Conservation (phyloP, 2,888 invertebrate genomes). For the Ceraclea dissimilis region DNA sequence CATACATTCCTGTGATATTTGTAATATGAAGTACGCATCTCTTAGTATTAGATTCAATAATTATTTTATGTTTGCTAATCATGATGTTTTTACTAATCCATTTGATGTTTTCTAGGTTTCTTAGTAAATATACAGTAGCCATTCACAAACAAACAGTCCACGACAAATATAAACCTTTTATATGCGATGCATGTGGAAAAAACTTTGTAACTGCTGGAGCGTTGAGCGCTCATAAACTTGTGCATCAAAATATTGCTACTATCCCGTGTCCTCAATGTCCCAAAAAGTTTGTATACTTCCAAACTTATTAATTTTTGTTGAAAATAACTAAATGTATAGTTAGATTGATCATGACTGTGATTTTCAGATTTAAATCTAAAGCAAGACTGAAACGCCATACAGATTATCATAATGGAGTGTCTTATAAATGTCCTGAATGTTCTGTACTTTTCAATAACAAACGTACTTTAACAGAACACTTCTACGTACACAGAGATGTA, state of each 20-base stretch:
- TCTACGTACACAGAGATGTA: conserved; percentile 19
- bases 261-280: conserved; percentile 18
- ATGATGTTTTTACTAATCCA: too few relatives aligned
- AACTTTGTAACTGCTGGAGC: conserved; percentile 17
- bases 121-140: conserved; percentile 7
- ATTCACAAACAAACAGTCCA: conserved; percentile 15
- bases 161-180: conserved; percentile 15
- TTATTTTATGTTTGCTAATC: too few relatives aligned
- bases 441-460: conserved; percentile 20
- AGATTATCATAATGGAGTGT: conserved; percentile 18
- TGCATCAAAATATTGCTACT: conserved; percentile 17
- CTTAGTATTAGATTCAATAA: too few relatives aligned
- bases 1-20: conserved; percentile 29
- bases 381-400: conserved; percentile 15
- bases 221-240: conserved; percentile 14
- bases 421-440: conserved; percentile 21
- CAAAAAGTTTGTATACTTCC: conserved; percentile 18
- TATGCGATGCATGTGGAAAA: conserved; percentile 22
- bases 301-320: too few relatives aligned
- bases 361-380: conserved; percentile 22
- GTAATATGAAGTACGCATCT: conserved; percentile 28
- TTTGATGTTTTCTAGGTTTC: conserved; percentile 10
- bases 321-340: too few relatives aligned
- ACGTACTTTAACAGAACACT: conserved; percentile 18
- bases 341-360: too few relatives aligned